phyloP scores from a whole-genome alignment of 2,113 vertebrate genomes.

The Gobius niger region DNA sequence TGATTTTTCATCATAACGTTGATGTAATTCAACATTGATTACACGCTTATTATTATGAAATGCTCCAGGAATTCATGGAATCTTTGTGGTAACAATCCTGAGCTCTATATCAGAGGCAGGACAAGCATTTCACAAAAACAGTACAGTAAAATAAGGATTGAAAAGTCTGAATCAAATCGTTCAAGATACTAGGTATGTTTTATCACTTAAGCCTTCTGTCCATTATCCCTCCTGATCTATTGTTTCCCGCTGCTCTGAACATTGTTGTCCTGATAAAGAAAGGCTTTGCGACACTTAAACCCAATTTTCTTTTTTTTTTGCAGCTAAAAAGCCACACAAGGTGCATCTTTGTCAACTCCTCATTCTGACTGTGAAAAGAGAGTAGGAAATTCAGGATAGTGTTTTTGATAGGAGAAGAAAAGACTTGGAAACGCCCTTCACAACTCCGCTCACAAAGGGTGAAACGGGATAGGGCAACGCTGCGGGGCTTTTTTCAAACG shows the following conservation, averaged over 20 bases:
- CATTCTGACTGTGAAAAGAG: constrained; percentile 58
- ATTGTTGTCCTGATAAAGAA: constrained; percentile 19
- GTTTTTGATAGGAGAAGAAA: constrained; percentile 76
- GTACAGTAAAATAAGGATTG: too few relatives aligned
- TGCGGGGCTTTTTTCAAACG: constrained; percentile 53
- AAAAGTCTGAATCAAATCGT: too few relatives aligned
- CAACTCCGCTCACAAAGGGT: constrained; percentile 68
- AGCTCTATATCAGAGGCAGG: too few relatives aligned
- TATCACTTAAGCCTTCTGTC: too few relatives aligned
- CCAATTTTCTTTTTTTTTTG: constrained; percentile 27
- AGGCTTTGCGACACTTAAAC: constrained; percentile 42
- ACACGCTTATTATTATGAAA: too few relatives aligned
- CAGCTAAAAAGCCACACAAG: constrained; percentile 43
- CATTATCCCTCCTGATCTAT: neutral
- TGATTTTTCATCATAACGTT: too few relatives aligned
- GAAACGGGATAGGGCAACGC: constrained; percentile 67
- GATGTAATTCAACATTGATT: too few relatives aligned
- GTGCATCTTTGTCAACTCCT: constrained; percentile 54
- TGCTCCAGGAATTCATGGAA: too few relatives aligned
- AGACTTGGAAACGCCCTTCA: constrained; percentile 75
- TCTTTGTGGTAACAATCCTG: too few relatives aligned
- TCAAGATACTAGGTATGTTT: too few relatives aligned
- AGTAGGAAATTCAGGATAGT: constrained; percentile 69
- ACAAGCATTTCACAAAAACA: too few relatives aligned
- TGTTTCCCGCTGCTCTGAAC: neutral